A percentile compares a stretch with the other conserved stretches of the same genome.
Evolutionary conservation across 2,113 vertebrate genomes (phyloP).

Genomic region (Pedionomus torquatus): DNA sequence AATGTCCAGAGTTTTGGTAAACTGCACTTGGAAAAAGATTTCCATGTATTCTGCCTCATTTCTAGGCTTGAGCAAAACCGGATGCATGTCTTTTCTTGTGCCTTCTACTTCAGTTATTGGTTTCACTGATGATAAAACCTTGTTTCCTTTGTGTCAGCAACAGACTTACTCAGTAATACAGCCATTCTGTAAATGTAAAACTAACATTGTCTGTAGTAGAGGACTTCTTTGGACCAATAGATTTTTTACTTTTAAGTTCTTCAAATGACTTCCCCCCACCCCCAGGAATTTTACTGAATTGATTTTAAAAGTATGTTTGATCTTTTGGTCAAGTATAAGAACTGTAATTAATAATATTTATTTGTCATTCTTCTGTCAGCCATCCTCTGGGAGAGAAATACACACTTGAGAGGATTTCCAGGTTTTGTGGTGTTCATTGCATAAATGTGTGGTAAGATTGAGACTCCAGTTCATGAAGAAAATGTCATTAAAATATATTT

Average conservation of each 20-base stretch:
- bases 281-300: neutral
- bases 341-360: neutral
- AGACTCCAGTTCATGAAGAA: neutral
- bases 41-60: neutral
- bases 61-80: neutral
- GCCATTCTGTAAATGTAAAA: neutral
- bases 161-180: neutral
- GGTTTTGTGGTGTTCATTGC: neutral
- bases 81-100: fast-evolving
- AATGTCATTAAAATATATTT: neutral
- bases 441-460: neutral
- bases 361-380: neutral
- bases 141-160: neutral
- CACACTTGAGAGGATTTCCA: neutral
- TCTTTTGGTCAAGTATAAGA: neutral
- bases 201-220: neutral
- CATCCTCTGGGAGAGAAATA: neutral
- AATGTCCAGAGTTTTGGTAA: neutral
- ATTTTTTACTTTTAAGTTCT: neutral
- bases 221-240: neutral
- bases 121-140: neutral
- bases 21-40: neutral
- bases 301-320: neutral
- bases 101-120: neutral
- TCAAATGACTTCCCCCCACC: neutral